Base-by-base conservation (phyloP, 2,113 vertebrate species). In the Polyodon spathula region DNA sequence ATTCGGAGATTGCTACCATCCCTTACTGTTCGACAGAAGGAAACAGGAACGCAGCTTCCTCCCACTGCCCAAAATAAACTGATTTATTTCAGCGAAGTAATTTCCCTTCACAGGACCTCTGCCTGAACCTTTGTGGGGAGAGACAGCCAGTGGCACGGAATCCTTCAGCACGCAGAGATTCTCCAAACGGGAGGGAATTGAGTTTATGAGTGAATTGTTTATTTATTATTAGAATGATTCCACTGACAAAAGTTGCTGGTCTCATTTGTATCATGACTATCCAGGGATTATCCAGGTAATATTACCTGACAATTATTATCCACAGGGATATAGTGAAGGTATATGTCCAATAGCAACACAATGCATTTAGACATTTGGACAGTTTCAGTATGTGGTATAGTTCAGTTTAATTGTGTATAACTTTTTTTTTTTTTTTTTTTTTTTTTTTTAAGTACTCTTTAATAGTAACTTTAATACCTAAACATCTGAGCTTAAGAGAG, bases 51-150 rank as follows among this genome's bases (percentile, higher is more conserved):
- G 54, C 64, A 59, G 40, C 54, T 77, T 80, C 64, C 58, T 70
- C 68, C 48, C n/a, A 37, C 37, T 2, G 58, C 64, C 44, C 68
- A 62, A 69, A 57, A 71, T 68, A 69, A 70, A 73, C 11, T 58
- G 60, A n/a, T 62, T 66, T 62, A 54, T 70, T 61, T 46, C 61
- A 65, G 66, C 17, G 66, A 40, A 65, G 14, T 64, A 48, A 6
- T 68, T 78, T 78, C 71, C 58, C 66, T 74, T 76, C 53, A 0
- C 71, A 78, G 67, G 60, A 68, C 62, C 71, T 76, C 68, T 76
- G 62, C 63, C 37, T 67, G 67, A 73, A 66, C 62, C 60, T 46
- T 66, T 6, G 48, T 9, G 10, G 54, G 42, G 54, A 59, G 58
- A 37, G 44, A 27, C 58, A 42, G 58, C 16, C 53, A 58, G 10